Evolutionary conservation across 1,140 invertebrate genomes (phyloP).

Genomic region (Zaprionus africanus): DNA sequence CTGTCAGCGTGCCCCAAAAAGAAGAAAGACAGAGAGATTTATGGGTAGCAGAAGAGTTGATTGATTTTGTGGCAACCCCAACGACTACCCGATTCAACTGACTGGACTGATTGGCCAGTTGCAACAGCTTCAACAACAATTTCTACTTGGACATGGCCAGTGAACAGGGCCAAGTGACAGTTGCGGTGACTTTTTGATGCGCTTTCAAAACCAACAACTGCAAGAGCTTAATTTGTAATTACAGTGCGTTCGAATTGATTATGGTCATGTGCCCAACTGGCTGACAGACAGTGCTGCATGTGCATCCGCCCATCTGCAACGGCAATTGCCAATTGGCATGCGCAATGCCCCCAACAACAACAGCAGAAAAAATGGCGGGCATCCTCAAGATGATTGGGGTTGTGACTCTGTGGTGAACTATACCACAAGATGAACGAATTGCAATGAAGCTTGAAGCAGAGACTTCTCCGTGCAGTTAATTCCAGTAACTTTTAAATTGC

Average conservation of each 20-base stretch:
- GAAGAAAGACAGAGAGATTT: constrained; percentile 38
- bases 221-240: constrained; percentile 40
- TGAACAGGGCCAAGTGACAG: constrained; percentile 37
- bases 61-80: constrained; percentile 2
- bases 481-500: neutral
- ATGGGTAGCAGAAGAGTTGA: constrained; percentile 55
- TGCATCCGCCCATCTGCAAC: neutral
- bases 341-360: neutral
- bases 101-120: constrained; percentile 26
- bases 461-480: neutral
- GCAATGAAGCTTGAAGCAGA: neutral
- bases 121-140: constrained; percentile 2
- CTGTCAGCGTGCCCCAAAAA: constrained; percentile 51
- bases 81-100: constrained; percentile 7
- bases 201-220: constrained; percentile 59
- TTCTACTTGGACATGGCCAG: constrained; percentile 31
- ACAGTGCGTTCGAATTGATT: constrained; percentile 44
- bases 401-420: neutral
- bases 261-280: constrained; percentile 38
- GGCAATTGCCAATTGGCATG: neutral
- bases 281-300: neutral
- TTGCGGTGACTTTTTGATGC: constrained; percentile 70
- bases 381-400: neutral
- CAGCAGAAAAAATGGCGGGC: neutral
- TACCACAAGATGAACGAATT: neutral